Base-by-base conservation (phyloP, 2,797 vertebrate species). In the Sparus aurata region DNA sequence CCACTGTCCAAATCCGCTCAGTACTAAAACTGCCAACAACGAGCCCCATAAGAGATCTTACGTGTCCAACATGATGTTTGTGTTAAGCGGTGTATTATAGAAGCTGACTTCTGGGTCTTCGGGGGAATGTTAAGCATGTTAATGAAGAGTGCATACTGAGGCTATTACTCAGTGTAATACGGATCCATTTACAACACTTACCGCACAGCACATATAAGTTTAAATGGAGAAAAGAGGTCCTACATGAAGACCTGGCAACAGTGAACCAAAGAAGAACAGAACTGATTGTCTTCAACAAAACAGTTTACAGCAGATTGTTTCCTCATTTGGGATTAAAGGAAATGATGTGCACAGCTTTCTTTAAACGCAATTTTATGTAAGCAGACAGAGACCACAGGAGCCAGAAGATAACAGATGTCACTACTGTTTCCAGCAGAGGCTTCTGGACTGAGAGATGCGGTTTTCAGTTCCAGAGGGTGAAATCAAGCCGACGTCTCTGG, bases 121-220 rank as follows among this genome's bases (percentile, higher is more conserved):
- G 76, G 85, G 90, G 89, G 88, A 92, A 91, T 85, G 91, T 89
- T 87, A 90, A 91, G 85, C 88, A 92, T 89, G 91, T 91, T 93
- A 91, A 92, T 92, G 87, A 94, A 91, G 77, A 92, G 87, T 85
- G 70, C 90, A 91, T 88, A 90, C 86, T 91, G 86, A 88, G 88
- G 88, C 86, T 83, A 88, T 91, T 91, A 91, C 87, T 88, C 83
- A 74, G 72, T 63, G 61, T 80, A 88, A 91, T 87, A 64, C 90
- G 91, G 89, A 92, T 86, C 61, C 84, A 71, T 91, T 93, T 91
- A 90, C 83, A 83, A 84, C 85, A 85, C 75, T 81, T 85, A 78
- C 47, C 80, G 82, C 77, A 67, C 61, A 60, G 74, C 74, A 64
- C 69, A 72, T 82, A 73, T 64, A 75, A 84, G 73, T 87, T 78